Evolutionary conservation across 2,113 vertebrate genomes (phyloP).

Genomic region (Ciconia stormi): DNA sequence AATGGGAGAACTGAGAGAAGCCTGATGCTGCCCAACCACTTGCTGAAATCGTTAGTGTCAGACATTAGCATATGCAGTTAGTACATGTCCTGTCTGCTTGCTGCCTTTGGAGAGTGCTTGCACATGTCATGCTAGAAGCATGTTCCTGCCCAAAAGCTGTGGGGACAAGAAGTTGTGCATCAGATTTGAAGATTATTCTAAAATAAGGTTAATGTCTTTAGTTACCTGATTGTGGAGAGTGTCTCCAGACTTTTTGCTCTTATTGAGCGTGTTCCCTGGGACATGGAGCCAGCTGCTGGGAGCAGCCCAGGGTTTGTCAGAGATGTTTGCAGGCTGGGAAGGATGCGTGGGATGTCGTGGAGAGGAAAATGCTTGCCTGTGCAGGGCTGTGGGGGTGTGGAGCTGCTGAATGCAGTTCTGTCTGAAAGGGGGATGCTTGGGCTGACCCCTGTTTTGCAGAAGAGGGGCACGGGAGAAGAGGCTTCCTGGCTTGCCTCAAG

Average conservation of each 20-base stretch:
- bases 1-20: not conserved
- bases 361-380: not conserved
- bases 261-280: not conserved
- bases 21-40: fast-evolving
- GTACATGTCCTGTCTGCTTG: not conserved
- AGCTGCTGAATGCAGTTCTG: not conserved
- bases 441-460: not conserved
- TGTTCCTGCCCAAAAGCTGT: not conserved
- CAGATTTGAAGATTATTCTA: not conserved
- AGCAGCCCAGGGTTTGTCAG: not conserved
- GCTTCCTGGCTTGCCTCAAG: not conserved
- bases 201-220: not conserved
- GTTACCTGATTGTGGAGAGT: not conserved
- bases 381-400: not conserved
- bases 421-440: not conserved
- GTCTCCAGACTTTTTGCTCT: not conserved
- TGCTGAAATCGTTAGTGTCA: not conserved
- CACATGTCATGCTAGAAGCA: not conserved
- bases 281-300: not conserved
- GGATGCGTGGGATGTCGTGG: not conserved
- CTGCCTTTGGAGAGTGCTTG: not conserved
- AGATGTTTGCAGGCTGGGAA: not conserved
- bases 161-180: not conserved
- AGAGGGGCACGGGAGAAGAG: not conserved
- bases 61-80: not conserved